phyloP scores from a whole-genome alignment of 2,888 invertebrate species.

The Dromius quadrimaculatus region DNA sequence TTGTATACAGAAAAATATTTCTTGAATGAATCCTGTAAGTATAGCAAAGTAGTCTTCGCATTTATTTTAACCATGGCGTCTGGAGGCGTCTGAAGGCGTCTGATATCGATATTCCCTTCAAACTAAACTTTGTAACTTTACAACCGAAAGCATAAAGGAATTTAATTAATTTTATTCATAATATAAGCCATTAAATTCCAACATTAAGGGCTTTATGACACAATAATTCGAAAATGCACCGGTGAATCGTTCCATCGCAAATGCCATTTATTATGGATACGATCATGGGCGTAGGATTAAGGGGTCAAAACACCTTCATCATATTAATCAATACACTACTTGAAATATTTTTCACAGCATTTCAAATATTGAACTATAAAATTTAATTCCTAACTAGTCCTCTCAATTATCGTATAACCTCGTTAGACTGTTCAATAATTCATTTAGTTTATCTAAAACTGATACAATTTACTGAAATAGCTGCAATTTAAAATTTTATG shows the following conservation, averaged over 20 bases:
- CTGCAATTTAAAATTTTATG: too few species aligned
- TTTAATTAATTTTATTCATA: conserved; percentile 55
- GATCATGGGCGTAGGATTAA: background rate
- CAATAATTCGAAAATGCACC: conserved; percentile 52
- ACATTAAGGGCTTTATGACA: conserved; percentile 49
- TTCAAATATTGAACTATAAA: too few species aligned
- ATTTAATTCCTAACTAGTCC: too few species aligned
- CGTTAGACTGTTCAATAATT: too few species aligned
- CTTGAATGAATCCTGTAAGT: conserved; percentile 27
- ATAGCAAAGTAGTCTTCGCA: conserved; percentile 41
- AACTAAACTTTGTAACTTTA: conserved; percentile 54
- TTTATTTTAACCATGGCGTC: too few species aligned
- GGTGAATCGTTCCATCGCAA: conserved; percentile 43
- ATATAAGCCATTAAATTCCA: conserved; percentile 51
- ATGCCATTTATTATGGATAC: conserved; percentile 47
- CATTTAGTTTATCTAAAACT: too few species aligned
- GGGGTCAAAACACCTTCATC: too few species aligned
- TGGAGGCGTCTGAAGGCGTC: conserved; percentile 46
- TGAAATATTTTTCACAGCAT: too few species aligned
- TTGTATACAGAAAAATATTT: too few species aligned
- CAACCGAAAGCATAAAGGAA: conserved; percentile 53
- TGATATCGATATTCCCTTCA: conserved; percentile 52
- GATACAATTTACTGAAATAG: too few species aligned
- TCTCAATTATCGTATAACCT: too few species aligned
- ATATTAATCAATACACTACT: too few species aligned